Conservation (phyloP, 1,140 invertebrate genomes). For the Neelides sp. region DNA sequence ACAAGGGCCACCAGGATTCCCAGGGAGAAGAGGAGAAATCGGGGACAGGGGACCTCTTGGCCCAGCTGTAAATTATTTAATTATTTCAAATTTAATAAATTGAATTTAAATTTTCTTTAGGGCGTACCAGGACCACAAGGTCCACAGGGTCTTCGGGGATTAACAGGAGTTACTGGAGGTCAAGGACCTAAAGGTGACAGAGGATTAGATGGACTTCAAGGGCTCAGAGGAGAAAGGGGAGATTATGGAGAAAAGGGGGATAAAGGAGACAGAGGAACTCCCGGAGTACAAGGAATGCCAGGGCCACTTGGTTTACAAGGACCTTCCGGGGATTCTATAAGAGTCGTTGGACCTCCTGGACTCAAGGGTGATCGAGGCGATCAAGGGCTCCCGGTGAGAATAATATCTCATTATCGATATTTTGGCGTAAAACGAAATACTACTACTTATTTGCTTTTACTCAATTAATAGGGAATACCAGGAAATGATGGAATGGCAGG, state of each 20-base stretch:
- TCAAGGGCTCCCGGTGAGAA: conserved; percentile 31
- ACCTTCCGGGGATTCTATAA: conserved; percentile 13
- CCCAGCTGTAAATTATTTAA: conserved; percentile 17
- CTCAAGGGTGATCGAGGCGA: conserved; percentile 35
- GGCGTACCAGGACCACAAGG: conserved; percentile 34
- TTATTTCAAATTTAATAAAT: conserved; percentile 8
- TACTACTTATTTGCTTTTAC: too few species aligned
- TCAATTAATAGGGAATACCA: conserved; percentile 16
- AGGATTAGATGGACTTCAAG: conserved; percentile 34
- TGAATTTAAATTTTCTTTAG: neutral
- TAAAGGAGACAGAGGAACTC: conserved; percentile 22
- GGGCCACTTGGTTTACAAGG: conserved; percentile 36
- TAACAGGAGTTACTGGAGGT: conserved; percentile 26
- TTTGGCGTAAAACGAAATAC: too few species aligned
- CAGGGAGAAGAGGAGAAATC: conserved; percentile 33
- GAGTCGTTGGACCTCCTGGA: conserved; percentile 15
- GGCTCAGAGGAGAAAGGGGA: conserved; percentile 37
- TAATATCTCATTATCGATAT: too few species aligned
- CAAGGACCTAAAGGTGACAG: conserved; percentile 38
- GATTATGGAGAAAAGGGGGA: conserved; percentile 15
- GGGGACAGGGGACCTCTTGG: conserved; percentile 34
- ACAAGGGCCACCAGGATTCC: conserved; percentile 34
- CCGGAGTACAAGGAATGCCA: conserved; percentile 38
- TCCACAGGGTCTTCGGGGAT: conserved; percentile 34
- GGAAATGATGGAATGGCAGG: conserved; percentile 27